phyloP scores from a whole-genome alignment of 2,113 vertebrate genomes.

The Taurulus bubalis region DNA sequence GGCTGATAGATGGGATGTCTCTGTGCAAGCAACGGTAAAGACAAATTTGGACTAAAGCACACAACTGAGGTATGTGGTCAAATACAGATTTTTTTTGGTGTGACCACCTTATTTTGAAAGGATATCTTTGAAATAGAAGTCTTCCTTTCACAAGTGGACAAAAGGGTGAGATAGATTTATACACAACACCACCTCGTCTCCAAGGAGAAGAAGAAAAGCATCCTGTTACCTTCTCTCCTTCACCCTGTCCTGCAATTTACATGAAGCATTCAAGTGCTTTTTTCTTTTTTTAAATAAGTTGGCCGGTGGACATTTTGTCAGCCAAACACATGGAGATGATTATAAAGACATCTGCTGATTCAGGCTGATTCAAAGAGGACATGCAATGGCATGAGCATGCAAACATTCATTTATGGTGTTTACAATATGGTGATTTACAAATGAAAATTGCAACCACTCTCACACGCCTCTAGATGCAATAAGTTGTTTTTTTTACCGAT shows the following conservation, averaged over 20 bases:
- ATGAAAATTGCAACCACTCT: not conserved
- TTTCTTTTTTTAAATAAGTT: not conserved
- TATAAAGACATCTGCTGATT: constrained; percentile 22
- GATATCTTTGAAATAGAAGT: not conserved
- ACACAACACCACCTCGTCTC: not conserved
- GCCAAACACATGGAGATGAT: constrained; percentile 49
- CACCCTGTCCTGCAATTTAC: constrained; percentile 14
- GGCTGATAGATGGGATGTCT: constrained; percentile 55
- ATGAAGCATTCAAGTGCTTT: not conserved
- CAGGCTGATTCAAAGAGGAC: not conserved
- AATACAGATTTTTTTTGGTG: constrained; percentile 7
- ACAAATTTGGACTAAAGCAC: constrained; percentile 18
- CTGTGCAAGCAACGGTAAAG: constrained; percentile 34
- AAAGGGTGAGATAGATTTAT: not conserved
- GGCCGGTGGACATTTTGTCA: constrained; percentile 19
- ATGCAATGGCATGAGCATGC: not conserved
- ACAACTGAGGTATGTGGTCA: not conserved
- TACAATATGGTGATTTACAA: not conserved
- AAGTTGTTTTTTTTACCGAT: constrained; percentile 12
- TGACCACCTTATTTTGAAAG: constrained; percentile 8
- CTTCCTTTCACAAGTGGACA: constrained; percentile 1
- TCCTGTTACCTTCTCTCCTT: not conserved
- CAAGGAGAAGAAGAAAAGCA: not conserved
- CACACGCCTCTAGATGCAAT: not conserved
- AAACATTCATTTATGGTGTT: not conserved